These are phyloP conservation scores for Mungos mungo DNA, from an alignment of 2,113 vertebrate genomes.

Conservation along the genomic window DNA sequence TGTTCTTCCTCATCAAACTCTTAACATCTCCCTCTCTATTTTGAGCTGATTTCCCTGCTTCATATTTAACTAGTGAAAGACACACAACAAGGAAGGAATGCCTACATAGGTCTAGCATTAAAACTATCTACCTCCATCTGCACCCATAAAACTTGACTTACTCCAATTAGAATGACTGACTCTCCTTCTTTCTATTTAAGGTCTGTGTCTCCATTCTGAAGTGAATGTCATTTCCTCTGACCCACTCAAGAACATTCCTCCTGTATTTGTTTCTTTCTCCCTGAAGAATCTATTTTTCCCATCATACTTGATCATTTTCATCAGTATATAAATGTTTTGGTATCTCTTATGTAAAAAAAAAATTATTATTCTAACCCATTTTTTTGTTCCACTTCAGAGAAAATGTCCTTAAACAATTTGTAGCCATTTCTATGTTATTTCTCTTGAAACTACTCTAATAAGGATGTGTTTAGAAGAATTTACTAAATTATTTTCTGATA, in stretches of 20 bases:
- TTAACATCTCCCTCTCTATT: background rate
- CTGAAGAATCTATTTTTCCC: background rate
- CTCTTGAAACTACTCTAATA: background rate
- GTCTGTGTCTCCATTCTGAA: background rate
- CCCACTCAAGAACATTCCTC: background rate
- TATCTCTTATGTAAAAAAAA: background rate
- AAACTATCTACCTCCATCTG: background rate
- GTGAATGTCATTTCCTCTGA: background rate
- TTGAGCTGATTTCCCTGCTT: background rate
- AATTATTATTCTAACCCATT: background rate
- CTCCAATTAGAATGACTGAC: too few species aligned
- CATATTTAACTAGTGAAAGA: background rate
- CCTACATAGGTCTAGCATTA: background rate
- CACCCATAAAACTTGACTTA: background rate
- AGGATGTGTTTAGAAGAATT: background rate
- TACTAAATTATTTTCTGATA: background rate
- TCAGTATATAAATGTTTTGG: background rate
- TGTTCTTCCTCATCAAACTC: background rate
- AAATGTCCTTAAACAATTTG: background rate
- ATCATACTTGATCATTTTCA: background rate
- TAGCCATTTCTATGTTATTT: background rate
- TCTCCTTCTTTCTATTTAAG: background rate
- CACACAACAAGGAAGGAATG: background rate
- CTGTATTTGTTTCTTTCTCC: background rate
- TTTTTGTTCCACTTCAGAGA: background rate